Conservation (phyloP, 2,113 vertebrate species). For the Castor canadensis region DNA sequence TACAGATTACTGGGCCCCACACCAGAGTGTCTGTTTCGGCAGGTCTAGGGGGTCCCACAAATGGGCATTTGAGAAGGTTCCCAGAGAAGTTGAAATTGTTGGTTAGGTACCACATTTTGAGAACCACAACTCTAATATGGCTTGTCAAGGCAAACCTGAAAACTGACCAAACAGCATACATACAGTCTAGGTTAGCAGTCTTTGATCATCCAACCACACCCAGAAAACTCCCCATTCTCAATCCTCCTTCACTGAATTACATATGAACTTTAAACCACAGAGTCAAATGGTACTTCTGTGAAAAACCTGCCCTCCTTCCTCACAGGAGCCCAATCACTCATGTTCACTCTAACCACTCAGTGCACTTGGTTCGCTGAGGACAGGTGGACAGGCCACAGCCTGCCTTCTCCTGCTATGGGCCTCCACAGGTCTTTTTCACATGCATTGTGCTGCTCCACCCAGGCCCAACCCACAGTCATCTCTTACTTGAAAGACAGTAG, state of each 20-base stretch:
- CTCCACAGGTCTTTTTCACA: accelerated
- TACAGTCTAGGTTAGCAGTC: neutral
- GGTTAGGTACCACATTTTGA: neutral
- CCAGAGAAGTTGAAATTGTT: neutral
- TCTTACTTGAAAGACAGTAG: neutral
- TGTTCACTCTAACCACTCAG: accelerated
- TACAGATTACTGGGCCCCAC: neutral
- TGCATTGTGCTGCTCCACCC: too few relatives aligned
- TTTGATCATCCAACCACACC: neutral
- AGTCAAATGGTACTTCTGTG: neutral
- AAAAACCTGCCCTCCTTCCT: neutral
- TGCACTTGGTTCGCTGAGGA: neutral
- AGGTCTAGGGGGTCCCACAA: too few relatives aligned
- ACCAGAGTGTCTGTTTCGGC: neutral
- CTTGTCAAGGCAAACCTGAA: neutral
- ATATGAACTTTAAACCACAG: neutral
- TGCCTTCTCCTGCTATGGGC: too few relatives aligned
- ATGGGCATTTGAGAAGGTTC: neutral
- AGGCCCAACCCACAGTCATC: too few relatives aligned
- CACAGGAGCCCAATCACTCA: neutral
- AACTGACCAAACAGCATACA: neutral
- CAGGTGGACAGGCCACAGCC: accelerated
- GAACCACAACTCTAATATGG: neutral
- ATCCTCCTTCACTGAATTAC: neutral
- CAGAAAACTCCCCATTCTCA: neutral